Conservation (phyloP, 2,888 invertebrate genomes). For the Mechanitis mazaeus region DNA sequence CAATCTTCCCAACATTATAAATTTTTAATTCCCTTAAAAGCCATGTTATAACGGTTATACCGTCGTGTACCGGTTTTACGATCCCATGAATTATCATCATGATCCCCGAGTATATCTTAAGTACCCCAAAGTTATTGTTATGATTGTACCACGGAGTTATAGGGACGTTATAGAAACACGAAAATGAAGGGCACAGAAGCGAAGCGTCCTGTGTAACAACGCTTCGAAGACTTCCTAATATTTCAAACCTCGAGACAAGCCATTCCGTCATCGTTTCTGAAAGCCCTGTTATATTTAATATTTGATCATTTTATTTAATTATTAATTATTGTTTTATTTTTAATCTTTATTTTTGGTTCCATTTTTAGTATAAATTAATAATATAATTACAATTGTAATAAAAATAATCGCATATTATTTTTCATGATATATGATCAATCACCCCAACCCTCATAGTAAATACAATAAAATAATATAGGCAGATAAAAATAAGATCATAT, state of each 20-base stretch:
- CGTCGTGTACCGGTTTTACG: conserved; percentile 1
- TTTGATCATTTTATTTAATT: too few relatives aligned
- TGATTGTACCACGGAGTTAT: conserved; percentile 5
- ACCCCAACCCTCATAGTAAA: too few relatives aligned
- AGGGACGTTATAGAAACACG: conserved; percentile 3
- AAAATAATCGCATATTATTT: too few relatives aligned
- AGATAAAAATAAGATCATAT: not conserved
- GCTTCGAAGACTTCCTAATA: not conserved
- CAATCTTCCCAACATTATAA: conserved; percentile 3
- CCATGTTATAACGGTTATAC: not conserved
- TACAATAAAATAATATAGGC: too few relatives aligned
- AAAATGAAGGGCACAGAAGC: conserved; percentile 1
- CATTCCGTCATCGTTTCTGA: not conserved
- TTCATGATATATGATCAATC: too few relatives aligned
- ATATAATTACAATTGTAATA: too few relatives aligned
- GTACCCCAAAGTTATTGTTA: conserved; percentile 6
- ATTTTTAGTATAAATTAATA: too few relatives aligned
- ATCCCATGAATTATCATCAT: conserved; percentile 1
- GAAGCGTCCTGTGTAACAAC: not conserved
- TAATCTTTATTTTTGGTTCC: too few relatives aligned
- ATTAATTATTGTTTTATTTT: too few relatives aligned
- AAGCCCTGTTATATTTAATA: not conserved
- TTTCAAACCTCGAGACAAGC: too few relatives aligned
- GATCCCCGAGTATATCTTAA: conserved; percentile 4
- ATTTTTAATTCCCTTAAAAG: conserved; percentile 7